Conservation (phyloP, 92 coral and sea anemone species). For the Bergia puertoricense region DNA sequence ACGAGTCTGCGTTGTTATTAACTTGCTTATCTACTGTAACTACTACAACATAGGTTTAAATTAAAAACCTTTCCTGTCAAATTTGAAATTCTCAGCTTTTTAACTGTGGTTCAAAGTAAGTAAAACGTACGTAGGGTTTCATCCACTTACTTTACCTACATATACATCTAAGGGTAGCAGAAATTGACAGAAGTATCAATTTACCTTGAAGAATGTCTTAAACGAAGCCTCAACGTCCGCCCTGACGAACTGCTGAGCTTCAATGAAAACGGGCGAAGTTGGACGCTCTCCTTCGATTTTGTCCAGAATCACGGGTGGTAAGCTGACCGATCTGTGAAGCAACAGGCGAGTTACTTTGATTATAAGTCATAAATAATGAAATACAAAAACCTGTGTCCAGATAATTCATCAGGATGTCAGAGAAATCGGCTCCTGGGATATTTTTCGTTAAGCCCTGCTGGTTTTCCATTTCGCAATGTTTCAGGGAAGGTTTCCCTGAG, state of each 20-base stretch:
- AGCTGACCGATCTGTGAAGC: slow-evolving; percentile 66
- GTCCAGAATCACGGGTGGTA: slow-evolving; percentile 72
- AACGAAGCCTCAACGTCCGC: slow-evolving; percentile 81
- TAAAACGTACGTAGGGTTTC: too few relatives aligned
- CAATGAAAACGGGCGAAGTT: slow-evolving; percentile 70
- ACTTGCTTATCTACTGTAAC: too few relatives aligned
- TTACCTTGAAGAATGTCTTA: slow-evolving; percentile 84
- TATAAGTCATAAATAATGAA: neutral
- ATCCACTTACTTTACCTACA: too few relatives aligned
- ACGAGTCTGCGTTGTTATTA: too few relatives aligned
- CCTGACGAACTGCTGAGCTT: slow-evolving; percentile 82
- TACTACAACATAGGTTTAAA: too few relatives aligned
- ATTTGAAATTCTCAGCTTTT: too few relatives aligned
- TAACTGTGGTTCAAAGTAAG: too few relatives aligned
- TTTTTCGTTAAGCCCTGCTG: too few relatives aligned
- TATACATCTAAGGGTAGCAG: too few relatives aligned
- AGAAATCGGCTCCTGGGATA: too few relatives aligned
- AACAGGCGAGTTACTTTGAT: neutral
- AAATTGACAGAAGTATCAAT: neutral
- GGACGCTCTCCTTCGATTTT: slow-evolving; percentile 84
- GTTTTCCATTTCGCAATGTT: too few relatives aligned
- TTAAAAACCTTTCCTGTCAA: too few relatives aligned
- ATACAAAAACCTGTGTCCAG: neutral
- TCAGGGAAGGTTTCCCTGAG: neutral
- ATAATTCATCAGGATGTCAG: neutral